Conservation (phyloP, 2,113 vertebrate genomes). For the Zeus faber region DNA sequence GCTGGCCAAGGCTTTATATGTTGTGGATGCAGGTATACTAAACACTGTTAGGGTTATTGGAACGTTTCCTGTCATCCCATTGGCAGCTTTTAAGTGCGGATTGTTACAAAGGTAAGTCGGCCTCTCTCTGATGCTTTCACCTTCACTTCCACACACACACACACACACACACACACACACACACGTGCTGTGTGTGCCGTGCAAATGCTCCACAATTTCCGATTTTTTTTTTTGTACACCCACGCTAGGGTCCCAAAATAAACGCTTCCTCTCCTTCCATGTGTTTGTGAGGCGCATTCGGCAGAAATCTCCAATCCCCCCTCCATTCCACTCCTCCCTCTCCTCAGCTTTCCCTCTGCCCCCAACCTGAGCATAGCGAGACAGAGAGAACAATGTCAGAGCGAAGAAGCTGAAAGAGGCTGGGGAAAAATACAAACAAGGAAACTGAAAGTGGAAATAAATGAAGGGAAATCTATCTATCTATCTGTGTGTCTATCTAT, state of each 20-base stretch:
- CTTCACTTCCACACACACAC: background rate
- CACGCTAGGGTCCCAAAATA: conserved; percentile 66
- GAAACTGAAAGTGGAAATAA: conserved; percentile 3
- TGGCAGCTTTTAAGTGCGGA: conserved; percentile 53
- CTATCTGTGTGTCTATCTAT: no score
- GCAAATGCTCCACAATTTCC: conserved; percentile 38
- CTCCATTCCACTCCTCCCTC: conserved; percentile 31
- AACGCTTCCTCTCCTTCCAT: conserved; percentile 67
- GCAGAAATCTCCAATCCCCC: conserved; percentile 54
- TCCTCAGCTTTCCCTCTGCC: conserved; percentile 39
- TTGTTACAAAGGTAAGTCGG: conserved; percentile 62
- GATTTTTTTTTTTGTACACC: conserved; percentile 60
- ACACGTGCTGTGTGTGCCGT: conserved; percentile 17
- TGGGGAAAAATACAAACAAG: conserved; percentile 10
- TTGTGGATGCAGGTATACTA: conserved; percentile 27
- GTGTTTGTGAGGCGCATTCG: conserved; percentile 68
- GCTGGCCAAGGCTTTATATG: conserved; percentile 16
- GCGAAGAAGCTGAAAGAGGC: conserved; percentile 21
- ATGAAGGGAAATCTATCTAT: no score
- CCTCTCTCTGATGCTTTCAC: conserved; percentile 42
- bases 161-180: background rate
- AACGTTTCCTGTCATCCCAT: conserved; percentile 15
- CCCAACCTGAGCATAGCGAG: conserved; percentile 23
- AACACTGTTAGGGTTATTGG: conserved; percentile 38
- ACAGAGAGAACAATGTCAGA: conserved; percentile 25